phyloP scores from a whole-genome alignment of 2,888 invertebrate species.

The Leucoptera coffeella region DNA sequence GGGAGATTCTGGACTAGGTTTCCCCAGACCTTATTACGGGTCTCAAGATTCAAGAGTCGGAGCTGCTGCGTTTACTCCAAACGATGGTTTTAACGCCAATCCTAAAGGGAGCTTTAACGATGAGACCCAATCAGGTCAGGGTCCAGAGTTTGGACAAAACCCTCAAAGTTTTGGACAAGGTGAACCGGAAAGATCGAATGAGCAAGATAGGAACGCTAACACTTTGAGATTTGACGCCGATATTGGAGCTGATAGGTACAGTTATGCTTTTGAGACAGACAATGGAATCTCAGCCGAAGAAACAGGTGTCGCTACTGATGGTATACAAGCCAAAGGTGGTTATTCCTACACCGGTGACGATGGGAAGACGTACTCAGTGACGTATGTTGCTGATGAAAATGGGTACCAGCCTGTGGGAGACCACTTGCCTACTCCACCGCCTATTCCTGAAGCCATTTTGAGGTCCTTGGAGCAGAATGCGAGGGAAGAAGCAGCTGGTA shows the following conservation, averaged over 20 bases:
- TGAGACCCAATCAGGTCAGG: too few species aligned
- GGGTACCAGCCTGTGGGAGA: slow-evolving; percentile 28
- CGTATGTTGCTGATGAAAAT: slow-evolving; percentile 28
- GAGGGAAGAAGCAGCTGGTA: slow-evolving; percentile 32
- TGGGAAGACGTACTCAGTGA: slow-evolving; percentile 29
- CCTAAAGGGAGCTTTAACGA: not conserved
- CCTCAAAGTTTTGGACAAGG: too few species aligned
- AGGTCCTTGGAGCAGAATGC: slow-evolving; percentile 29
- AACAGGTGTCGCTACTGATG: slow-evolving; percentile 20
- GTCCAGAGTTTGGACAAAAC: too few species aligned
- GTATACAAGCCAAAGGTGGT: slow-evolving; percentile 26
- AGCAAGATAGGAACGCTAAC: slow-evolving; percentile 17
- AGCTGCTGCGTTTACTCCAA: slow-evolving; percentile 33
- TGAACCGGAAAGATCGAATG: slow-evolving; percentile 15
- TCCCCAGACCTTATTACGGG: slow-evolving; percentile 25
- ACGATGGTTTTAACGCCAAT: slow-evolving; percentile 10
- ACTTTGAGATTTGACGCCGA: slow-evolving; percentile 22
- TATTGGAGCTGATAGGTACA: slow-evolving; percentile 19
- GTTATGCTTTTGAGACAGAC: slow-evolving; percentile 28
- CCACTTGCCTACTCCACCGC: too few species aligned
- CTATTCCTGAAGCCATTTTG: too few species aligned
- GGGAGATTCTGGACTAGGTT: slow-evolving; percentile 24
- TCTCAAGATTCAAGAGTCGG: slow-evolving; percentile 36
- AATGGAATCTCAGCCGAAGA: slow-evolving; percentile 32
- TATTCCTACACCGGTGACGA: slow-evolving; percentile 34